Base-by-base conservation (phyloP, 2,113 vertebrate genomes). In the Lasiurus borealis region DNA sequence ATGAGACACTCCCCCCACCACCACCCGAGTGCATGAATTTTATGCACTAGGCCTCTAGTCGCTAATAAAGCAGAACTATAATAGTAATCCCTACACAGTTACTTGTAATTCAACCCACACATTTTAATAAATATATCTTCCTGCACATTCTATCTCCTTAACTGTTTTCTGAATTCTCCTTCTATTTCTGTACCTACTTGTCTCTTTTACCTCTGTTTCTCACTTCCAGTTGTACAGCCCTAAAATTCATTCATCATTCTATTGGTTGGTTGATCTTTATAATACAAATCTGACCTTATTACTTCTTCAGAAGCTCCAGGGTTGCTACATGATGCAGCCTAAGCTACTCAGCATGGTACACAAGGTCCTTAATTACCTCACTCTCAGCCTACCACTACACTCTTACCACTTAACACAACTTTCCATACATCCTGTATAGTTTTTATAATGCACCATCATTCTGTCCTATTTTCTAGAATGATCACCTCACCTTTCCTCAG, bases 1-100 rank as follows among this genome's bases (percentile, higher is more conserved):
- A 9, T 27, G 59, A 11, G 59, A 23, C 8, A 59, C 18, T 1
- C 57, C 10, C 23, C 59, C 4, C 1, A 0, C 9, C 9, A 8
- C 7, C 23, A 1, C 9, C 57, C 23, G 1, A 62, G 4, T 12
- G 59, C 9, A 27, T 10, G 10, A 27, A 62, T 27, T 62, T 62
- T 3, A 0, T 62, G 59, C 59, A 62, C 59, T 10, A 11, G 25
- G 9, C 23, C 23, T 62, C 59, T 27, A 62, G 69, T 44, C 15
- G 18, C 19, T 64, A 18, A 11, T 80, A 50, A 84, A 82, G 29
- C 27, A 77, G 7, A 75, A 77, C 27, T 88, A 68, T 2, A 13
- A 54, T 7, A 48, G 5, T 29, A 57, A 89, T 76, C 6, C 31
- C 36, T 40, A 48, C 31, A 62, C 16, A 21, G 2, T 68, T 12